Evolutionary conservation across 2,888 invertebrate genomes (phyloP).

Genomic region (Ctena decussata): DNA sequence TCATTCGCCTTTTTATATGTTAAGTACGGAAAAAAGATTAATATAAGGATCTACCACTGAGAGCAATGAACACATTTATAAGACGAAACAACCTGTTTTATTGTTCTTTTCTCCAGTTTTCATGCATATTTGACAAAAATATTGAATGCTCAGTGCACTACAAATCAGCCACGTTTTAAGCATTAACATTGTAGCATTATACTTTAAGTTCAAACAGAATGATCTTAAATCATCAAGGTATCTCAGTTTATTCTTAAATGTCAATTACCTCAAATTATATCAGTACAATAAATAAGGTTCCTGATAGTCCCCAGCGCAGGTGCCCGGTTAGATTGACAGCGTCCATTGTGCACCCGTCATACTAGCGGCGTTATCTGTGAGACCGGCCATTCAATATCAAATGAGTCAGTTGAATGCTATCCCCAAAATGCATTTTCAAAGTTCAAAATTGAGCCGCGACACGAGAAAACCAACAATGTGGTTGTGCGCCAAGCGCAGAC

Average conservation of each 20-base stretch:
- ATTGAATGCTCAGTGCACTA: too few relatives aligned
- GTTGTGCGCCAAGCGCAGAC: too few relatives aligned
- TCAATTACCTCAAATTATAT: slow-evolving; percentile 4
- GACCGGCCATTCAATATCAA: neutral
- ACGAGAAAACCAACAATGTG: too few relatives aligned
- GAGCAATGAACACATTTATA: too few relatives aligned
- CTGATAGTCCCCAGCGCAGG: neutral
- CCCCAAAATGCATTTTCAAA: neutral
- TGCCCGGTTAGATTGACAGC: slow-evolving; percentile 3
- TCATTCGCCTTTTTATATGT: too few relatives aligned
- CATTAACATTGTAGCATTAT: neutral
- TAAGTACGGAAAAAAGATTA: too few relatives aligned
- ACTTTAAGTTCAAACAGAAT: neutral
- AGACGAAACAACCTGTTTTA: too few relatives aligned
- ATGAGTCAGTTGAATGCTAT: slow-evolving; percentile 2
- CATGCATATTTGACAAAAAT: too few relatives aligned
- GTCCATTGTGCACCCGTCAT: neutral
- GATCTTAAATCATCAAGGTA: neutral
- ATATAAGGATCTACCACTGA: too few relatives aligned
- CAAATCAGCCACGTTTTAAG: too few relatives aligned
- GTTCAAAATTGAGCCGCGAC: too few relatives aligned
- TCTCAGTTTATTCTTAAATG: slow-evolving; percentile 3
- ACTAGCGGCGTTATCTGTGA: neutral
- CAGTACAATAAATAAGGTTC: neutral
- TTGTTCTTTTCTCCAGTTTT: too few relatives aligned